These are phyloP conservation scores for Esox lucius DNA, from an alignment of 2,797 vertebrate species.

Conservation along the genomic window DNA sequence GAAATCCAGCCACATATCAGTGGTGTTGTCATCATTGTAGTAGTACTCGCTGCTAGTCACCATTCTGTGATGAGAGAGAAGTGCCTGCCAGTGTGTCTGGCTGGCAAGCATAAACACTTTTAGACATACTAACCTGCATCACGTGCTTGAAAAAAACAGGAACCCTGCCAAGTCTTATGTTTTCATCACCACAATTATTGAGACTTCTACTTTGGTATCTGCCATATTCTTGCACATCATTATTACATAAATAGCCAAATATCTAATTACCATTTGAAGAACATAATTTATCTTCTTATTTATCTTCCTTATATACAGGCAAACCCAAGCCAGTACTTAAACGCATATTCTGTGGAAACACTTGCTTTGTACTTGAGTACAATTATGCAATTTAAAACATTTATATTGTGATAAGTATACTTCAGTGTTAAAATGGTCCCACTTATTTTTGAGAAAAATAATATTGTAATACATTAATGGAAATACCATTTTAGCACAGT, in stretches of 20 bases:
- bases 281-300: not conserved
- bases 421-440: too few species aligned
- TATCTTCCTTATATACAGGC: not conserved
- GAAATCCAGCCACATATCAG: fast-evolving
- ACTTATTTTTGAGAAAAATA: too few species aligned
- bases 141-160: not conserved
- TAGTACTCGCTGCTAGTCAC: not conserved
- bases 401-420: too few species aligned
- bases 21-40: not conserved
- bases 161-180: not conserved
- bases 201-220: not conserved
- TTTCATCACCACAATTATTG: not conserved
- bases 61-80: slow-evolving; percentile 33
- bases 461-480: too few species aligned
- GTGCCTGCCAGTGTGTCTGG: not conserved
- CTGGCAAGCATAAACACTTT: not conserved
- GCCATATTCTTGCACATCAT: not conserved
- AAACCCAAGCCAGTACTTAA: not conserved
- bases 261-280: not conserved
- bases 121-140: not conserved
- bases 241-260: not conserved
- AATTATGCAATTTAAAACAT: too few species aligned
- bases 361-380: too few species aligned
- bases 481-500: too few species aligned
- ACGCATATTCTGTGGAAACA: too few species aligned